Evolutionary conservation across 2,888 invertebrate genomes (phyloP), one percentile per base, ranked within the genome.

Genomic region (Cyclophora albipunctata): DNA sequence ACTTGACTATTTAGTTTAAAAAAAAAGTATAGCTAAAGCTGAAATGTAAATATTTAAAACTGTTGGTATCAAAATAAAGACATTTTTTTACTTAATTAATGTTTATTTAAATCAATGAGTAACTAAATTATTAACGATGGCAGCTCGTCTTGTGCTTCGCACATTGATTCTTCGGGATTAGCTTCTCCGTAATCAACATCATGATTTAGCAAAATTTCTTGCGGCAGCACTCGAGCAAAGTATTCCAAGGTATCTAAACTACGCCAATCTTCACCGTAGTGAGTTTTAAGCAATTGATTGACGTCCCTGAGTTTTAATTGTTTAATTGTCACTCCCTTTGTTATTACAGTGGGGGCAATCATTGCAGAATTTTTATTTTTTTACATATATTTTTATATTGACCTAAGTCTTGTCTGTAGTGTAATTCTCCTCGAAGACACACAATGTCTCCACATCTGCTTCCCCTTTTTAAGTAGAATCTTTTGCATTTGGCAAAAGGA

Each of bases 401-500:
- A 49, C 53, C 50, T 47, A 48, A 47, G 40, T 58, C 52, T 44
- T 43, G 47, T 55, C 42, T 50, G 45, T 58, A 55, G 45, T 55
- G 50, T 34, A 58, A 49, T 51, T 56, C 56, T 47, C 58, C 54
- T 56, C 56, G 49, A 42, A 37, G 37, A 5, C 37, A 3, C 37
- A 37, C 37, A 3, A 37, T 37, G 37, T 37, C 37, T 4, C 37
- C 5, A 37, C 37, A 37, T 37, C 37, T 52, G 42, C 5, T 37
- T 3, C 37, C 40, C 45, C 55, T 48, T 58, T 59, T 58, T 42
- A 58, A 48, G 49, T 58, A 58, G 50, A 58, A 60, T 50, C 54
- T 58, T 53, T 60, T 57, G 52, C 58, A 60, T 58, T 60, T 57
- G 45, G 57, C 51, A 51, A 60, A 60, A 50, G 52, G 57, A 49